These are phyloP conservation scores for Netelia melanura DNA, from an alignment of 2,888 invertebrate species.

Conservation along the genomic window DNA sequence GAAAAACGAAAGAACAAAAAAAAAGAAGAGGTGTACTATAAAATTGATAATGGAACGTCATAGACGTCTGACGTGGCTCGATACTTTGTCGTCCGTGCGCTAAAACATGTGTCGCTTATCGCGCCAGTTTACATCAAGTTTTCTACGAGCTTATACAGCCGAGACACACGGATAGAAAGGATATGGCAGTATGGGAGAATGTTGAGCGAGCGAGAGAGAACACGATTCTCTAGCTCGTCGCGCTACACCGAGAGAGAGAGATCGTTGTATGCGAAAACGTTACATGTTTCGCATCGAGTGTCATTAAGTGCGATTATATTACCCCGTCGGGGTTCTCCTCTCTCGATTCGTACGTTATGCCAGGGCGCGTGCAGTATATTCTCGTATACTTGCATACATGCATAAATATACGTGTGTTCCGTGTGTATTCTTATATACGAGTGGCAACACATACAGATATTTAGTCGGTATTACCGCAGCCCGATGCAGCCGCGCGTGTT, in stretches of 20 bases:
- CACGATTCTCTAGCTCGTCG: constrained; percentile 28
- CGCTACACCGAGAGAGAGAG: constrained; percentile 19
- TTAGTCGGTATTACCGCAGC: neutral
- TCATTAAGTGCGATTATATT: constrained; percentile 82
- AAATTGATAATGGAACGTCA: constrained; percentile 29
- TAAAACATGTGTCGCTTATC: constrained; percentile 62
- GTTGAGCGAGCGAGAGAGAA: neutral
- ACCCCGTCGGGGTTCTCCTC: constrained; percentile 72
- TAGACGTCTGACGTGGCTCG: constrained; percentile 55
- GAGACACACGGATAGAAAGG: neutral
- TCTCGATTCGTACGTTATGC: constrained; percentile 56
- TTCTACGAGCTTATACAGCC: constrained; percentile 14
- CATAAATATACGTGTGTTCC: constrained; percentile 18
- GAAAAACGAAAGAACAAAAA: neutral
- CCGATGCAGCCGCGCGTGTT: constrained; percentile 40
- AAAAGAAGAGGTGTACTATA: neutral
- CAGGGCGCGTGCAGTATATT: constrained; percentile 28
- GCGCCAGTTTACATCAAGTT: constrained; percentile 57
- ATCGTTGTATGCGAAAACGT: constrained; percentile 75
- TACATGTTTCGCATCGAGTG: constrained; percentile 80
- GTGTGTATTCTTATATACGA: constrained; percentile 1
- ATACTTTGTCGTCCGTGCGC: constrained; percentile 48
- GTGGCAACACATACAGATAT: constrained; percentile 7
- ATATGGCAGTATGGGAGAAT: no score
- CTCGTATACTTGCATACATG: constrained; percentile 8